Conservation (phyloP, 2,113 vertebrate genomes). For the Passer montanus region DNA sequence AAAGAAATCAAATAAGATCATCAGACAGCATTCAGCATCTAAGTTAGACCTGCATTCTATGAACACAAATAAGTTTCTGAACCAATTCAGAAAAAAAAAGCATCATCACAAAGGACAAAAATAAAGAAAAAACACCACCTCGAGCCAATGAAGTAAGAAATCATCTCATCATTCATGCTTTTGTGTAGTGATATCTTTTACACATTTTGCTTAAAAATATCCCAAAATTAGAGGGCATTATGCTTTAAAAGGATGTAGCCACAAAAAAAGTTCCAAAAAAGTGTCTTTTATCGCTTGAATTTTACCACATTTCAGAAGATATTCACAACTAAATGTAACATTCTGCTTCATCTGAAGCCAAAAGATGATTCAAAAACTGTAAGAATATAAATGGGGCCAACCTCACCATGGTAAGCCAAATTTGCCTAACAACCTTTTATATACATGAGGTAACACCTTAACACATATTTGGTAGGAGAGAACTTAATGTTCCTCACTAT, state of each 20-base stretch:
- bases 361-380: not conserved
- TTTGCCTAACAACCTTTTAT: not conserved
- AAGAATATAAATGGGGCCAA: not conserved
- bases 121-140: fast-evolving
- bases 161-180: not conserved
- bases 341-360: not conserved
- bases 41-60: not conserved
- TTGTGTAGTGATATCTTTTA: not conserved
- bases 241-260: not conserved
- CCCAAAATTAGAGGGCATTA: not conserved
- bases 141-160: not conserved
- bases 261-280: fast-evolving
- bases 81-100: not conserved
- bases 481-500: not conserved
- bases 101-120: not conserved
- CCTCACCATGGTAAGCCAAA: not conserved
- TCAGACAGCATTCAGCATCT: not conserved
- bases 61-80: not conserved
- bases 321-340: not conserved
- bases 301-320: not conserved
- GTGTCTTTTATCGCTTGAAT: not conserved
- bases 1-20: not conserved
- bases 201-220: not conserved
- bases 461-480: not conserved
- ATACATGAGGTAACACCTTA: not conserved